phyloP scores from a whole-genome alignment of 1,140 invertebrate genomes.

The Drosophila varians region DNA sequence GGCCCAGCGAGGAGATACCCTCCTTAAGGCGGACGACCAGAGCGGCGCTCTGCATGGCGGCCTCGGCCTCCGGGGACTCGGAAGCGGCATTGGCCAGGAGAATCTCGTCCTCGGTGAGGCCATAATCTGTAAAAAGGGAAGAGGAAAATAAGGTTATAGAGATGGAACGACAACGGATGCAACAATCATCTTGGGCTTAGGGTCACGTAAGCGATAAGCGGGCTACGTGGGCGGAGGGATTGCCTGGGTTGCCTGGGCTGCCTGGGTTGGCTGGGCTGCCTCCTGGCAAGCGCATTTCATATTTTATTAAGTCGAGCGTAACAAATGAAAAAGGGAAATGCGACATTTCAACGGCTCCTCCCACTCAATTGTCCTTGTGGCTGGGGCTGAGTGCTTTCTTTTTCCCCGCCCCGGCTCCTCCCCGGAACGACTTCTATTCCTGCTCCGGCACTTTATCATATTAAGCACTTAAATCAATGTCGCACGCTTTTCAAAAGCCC shows the following conservation, averaged over 20 bases:
- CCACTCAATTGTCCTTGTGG: conserved; percentile 25
- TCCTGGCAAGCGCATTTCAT: conserved; percentile 57
- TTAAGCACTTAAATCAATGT: conserved; percentile 80
- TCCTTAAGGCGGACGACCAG: conserved; percentile 93
- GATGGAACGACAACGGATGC: conserved; percentile 7
- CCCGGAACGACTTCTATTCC: neutral
- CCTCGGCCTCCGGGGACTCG: conserved; percentile 89
- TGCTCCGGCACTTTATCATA: conserved; percentile 72
- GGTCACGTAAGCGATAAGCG: conserved; percentile 75
- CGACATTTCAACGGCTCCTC: conserved; percentile 57
- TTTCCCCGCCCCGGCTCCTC: no score
- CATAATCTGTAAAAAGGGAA: conserved; percentile 86
- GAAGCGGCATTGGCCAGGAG: conserved; percentile 91
- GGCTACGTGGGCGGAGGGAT: conserved; percentile 48
- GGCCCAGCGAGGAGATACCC: conserved; percentile 92
- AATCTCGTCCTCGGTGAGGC: conserved; percentile 95
- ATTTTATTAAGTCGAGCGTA: conserved; percentile 67
- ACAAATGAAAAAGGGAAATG: conserved; percentile 82
- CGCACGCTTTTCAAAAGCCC: conserved; percentile 54
- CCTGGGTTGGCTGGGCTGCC: conserved; percentile 60
- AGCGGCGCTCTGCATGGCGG: conserved; percentile 89
- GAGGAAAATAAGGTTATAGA: conserved; percentile 15
- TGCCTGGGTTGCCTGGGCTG: conserved; percentile 54
- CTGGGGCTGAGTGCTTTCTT: conserved; percentile 60
- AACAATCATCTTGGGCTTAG: conserved; percentile 59